Conservation (phyloP, 2,888 invertebrate species). For the Microchrysa polita region DNA sequence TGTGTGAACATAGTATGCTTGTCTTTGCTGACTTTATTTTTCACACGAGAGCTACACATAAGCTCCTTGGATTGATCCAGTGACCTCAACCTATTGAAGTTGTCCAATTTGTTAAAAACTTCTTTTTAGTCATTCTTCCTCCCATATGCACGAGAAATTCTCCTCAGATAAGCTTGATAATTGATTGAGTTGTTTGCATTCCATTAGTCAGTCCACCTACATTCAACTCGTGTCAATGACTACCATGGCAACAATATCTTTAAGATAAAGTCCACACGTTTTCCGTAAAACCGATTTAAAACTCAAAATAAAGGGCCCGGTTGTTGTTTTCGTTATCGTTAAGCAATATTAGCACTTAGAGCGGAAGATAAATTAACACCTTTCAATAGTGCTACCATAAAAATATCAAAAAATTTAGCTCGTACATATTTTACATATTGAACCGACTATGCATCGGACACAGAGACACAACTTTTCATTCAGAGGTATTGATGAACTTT, state of each 20-base stretch:
- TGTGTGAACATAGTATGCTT: too few species aligned
- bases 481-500: slow-evolving; percentile 13
- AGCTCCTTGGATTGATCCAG: too few species aligned
- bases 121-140: too few species aligned
- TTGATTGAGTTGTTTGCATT: slow-evolving; percentile 7
- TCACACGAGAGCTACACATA: too few species aligned
- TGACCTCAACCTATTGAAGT: too few species aligned
- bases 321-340: neutral
- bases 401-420: slow-evolving; percentile 7
- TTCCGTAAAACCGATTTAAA: neutral
- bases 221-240: neutral
- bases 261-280: neutral
- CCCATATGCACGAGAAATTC: neutral
- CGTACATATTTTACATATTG: neutral
- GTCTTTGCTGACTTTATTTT: too few species aligned
- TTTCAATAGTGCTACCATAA: slow-evolving; percentile 1
- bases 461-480: too few species aligned
- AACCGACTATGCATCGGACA: too few species aligned
- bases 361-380: slow-evolving; percentile 28
- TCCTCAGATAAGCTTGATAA: neutral
- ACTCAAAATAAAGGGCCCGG: too few species aligned
- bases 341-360: slow-evolving; percentile 28
- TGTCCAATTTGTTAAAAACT: too few species aligned
- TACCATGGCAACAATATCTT: neutral
- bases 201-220: slow-evolving; percentile 25